These are phyloP conservation scores for Saccopteryx bilineata DNA, from an alignment of 2,113 vertebrate species.

Conservation along the genomic window DNA sequence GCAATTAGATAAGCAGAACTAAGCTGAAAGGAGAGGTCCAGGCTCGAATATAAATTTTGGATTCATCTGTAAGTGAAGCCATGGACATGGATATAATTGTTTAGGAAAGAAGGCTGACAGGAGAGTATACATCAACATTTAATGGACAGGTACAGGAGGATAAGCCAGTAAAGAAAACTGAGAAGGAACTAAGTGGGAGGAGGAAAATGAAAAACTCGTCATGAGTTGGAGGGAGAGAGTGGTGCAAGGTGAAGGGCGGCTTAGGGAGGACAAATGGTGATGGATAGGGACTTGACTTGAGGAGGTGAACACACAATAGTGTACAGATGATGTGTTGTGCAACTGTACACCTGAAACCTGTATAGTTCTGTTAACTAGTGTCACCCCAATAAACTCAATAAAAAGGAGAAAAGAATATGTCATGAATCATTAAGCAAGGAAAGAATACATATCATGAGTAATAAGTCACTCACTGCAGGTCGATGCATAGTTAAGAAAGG, in stretches of 20 bases:
- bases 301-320: no score
- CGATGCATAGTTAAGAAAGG: not conserved
- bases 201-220: constrained; percentile 33
- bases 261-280: no score
- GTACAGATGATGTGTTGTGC: no score
- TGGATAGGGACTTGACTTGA: no score
- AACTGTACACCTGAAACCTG: no score
- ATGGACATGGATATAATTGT: not conserved
- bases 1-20: not conserved
- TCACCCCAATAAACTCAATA: no score
- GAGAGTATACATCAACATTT: not conserved
- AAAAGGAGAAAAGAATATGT: not conserved
- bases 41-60: not conserved
- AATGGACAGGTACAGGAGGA: not conserved
- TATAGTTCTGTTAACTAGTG: no score
- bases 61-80: not conserved
- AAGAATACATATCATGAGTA: constrained; percentile 1
- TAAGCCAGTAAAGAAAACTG: not conserved
- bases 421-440: constrained; percentile 57
- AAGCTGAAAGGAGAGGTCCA: not conserved
- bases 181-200: not conserved
- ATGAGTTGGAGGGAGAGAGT: not conserved
- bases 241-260: no score
- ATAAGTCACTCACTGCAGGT: not conserved
- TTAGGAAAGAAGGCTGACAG: not conserved